Base-by-base conservation (phyloP, 2,888 invertebrate species). In the Icerya purchasi region DNA sequence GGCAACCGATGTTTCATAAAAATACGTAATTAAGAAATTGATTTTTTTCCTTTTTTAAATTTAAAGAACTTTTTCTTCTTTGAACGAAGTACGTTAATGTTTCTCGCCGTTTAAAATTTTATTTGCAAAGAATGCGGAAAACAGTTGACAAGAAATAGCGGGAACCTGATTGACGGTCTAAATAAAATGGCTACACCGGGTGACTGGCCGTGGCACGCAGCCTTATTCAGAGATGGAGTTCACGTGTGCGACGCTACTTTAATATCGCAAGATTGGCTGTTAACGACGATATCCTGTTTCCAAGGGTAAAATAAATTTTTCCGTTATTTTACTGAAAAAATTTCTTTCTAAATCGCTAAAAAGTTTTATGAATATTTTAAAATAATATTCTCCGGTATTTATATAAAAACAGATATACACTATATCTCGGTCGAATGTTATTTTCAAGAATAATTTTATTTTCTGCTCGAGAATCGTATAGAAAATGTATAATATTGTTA, bases 181-280 rank as follows among this genome's bases (percentile, higher is more conserved):
- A 76, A 79, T 50, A 84, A 86, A 67, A 82, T 85, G 72, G 79
- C 87, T 1, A 76, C 76, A 2, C 83, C 85, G 1, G 89, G 88
- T 1, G 88, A 89, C 70, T 89, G 90, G 90, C 91, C 91, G n/a
- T 91, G 91, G 90, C 83, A 88, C 69, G 86, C 83, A 20, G 83
- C 86, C 1, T 74, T 92, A 2, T 80, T 86, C 67, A 82, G 88
- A 66, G 82, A 88, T 68, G 84, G 87, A 65, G 81, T 84, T 51
- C 90, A 91, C 69, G 84, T 87, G 3, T 92, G 91, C 69, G 91
- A 92, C 70, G 90, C 86, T 1, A 86, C 87, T 1, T 76, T 92
- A 50, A 77, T 90, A 53, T 83, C 86, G 25, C 76, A 81, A 2
- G 80, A 82, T 61, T 91, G 91, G 90, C 78, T 92, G 10, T 75